phyloP scores from a whole-genome alignment of 2,113 vertebrate genomes.

The Lethenteron camtschaticum region DNA sequence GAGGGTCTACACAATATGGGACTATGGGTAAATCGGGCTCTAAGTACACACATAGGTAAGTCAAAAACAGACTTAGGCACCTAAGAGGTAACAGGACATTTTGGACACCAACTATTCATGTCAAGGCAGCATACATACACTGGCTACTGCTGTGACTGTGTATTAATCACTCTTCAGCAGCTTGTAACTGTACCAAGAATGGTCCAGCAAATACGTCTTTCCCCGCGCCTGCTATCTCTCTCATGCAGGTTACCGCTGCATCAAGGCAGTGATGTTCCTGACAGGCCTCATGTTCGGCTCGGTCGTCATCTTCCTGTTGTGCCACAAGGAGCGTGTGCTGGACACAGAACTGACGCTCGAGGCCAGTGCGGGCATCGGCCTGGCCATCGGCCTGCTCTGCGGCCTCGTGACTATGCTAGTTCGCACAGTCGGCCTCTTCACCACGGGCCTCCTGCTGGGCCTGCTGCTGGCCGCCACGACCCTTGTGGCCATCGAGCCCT shows the following conservation, averaged over 20 bases:
- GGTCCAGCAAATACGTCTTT: too few species aligned
- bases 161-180: too few species aligned
- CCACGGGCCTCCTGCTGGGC: slow-evolving; percentile 52
- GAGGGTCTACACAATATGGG: too few species aligned
- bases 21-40: too few species aligned
- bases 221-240: background rate
- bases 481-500: slow-evolving; percentile 33
- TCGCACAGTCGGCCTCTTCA: slow-evolving; percentile 55
- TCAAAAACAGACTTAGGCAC: too few species aligned
- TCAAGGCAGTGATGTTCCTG: slow-evolving; percentile 69
- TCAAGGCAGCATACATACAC: too few species aligned
- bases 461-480: slow-evolving; percentile 36
- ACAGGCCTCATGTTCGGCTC: slow-evolving; percentile 57
- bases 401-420: slow-evolving; percentile 63
- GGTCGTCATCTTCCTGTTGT: slow-evolving; percentile 48
- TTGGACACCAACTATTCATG: too few species aligned
- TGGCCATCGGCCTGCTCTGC: slow-evolving; percentile 53
- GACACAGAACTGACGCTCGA: slow-evolving; percentile 59
- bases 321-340: slow-evolving; percentile 52
- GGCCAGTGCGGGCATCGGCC: slow-evolving; percentile 46
- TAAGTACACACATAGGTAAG: too few species aligned
- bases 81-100: too few species aligned
- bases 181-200: too few species aligned
- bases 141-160: too few species aligned
- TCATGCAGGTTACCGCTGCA: slow-evolving; percentile 46